A percentile compares a stretch with the other conserved stretches of the same genome.
phyloP scores from a whole-genome alignment of 2,797 vertebrate species.

The Cyprinodon diabolis region DNA sequence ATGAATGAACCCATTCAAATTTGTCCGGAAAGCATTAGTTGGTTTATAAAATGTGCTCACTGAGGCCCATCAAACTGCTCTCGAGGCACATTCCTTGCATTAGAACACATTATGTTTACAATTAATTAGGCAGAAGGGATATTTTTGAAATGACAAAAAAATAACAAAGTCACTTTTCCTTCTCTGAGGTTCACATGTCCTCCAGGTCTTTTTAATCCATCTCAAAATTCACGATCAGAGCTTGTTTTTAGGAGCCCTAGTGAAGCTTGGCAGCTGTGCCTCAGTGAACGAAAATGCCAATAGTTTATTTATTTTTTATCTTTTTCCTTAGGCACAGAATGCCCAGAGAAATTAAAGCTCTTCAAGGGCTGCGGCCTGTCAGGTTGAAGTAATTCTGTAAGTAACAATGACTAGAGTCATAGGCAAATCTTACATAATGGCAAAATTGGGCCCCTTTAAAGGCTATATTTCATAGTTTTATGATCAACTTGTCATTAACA shows the following conservation, averaged over 20 bases:
- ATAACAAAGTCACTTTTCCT: constrained; percentile 5
- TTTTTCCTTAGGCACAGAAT: constrained; percentile 50
- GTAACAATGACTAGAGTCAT: constrained; percentile 15
- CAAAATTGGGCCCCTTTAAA: constrained; percentile 18
- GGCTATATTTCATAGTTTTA: constrained; percentile 26
- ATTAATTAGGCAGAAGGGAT: constrained; percentile 8
- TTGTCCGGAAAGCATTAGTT: not conserved
- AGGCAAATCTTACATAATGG: constrained; percentile 38
- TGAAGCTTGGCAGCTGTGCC: constrained; percentile 33
- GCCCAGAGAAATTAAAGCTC: constrained; percentile 56
- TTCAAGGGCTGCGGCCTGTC: constrained; percentile 47
- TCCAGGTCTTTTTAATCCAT: constrained; percentile 30
- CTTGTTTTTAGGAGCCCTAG: constrained; percentile 13
- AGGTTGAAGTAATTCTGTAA: constrained; percentile 27
- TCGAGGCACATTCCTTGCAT: constrained; percentile 6
- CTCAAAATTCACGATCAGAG: constrained; percentile 37
- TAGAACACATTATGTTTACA: not conserved
- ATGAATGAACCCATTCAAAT: not conserved
- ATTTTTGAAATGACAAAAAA: constrained; percentile 34
- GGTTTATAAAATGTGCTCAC: not conserved
- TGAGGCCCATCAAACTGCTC: constrained; percentile 5
- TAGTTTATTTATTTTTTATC: constrained; percentile 23
- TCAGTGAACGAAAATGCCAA: constrained; percentile 50
- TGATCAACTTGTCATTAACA: constrained; percentile 47
- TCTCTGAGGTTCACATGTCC: constrained; percentile 13